Percentiles rank a stretch among this genome's conserved stretches.
phyloP scores from a whole-genome alignment of 2,113 vertebrate species.

The Hyperopisus bebe region DNA sequence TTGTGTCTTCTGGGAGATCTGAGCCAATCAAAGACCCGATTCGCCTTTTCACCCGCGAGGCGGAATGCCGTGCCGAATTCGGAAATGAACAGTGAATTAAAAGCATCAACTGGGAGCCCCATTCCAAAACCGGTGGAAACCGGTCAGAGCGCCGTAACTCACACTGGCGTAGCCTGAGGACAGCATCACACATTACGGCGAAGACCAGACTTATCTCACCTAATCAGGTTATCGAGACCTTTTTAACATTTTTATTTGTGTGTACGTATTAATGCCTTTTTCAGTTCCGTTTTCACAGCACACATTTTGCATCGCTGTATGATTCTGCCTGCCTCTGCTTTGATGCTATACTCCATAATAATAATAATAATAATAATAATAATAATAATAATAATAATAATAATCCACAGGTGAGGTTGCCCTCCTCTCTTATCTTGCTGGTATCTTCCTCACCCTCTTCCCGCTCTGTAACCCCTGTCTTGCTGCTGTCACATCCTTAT shows the following conservation, averaged over 20 bases:
- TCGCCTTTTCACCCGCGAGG: neutral
- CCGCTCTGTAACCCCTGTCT: neutral
- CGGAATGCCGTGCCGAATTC: neutral
- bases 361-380: neutral
- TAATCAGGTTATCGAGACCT: neutral
- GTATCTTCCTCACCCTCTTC: neutral
- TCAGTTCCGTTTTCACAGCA: neutral
- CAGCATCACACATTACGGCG: neutral
- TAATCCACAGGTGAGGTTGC: neutral
- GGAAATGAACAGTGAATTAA: neutral
- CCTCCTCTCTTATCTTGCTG: neutral
- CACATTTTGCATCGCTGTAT: neutral
- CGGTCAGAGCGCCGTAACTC: neutral
- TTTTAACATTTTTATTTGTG: neutral
- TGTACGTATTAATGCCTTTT: neutral
- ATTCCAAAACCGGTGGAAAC: neutral
- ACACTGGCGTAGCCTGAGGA: neutral
- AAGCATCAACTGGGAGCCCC: neutral
- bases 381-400: neutral
- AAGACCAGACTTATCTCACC: neutral
- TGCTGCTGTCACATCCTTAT: constrained; percentile 18
- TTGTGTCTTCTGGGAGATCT: neutral
- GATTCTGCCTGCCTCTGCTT: neutral
- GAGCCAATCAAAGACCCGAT: neutral
- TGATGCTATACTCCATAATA: neutral